Percentiles rank a stretch among this genome's conserved stretches.
Conservation (phyloP, 2,113 vertebrate genomes). For the Osmerus eperlanus region DNA sequence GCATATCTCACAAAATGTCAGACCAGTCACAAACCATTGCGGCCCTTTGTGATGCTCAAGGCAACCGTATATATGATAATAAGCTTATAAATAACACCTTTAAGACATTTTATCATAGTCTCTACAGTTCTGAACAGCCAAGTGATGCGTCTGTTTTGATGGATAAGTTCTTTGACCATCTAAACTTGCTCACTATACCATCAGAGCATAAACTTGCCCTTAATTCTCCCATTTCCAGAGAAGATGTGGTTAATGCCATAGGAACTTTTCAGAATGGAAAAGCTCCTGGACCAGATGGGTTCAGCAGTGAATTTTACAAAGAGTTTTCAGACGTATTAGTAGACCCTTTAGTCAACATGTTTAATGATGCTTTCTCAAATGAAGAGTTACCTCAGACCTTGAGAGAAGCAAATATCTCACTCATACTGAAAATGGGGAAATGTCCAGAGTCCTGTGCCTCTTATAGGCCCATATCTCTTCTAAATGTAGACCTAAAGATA, state of each 20-base stretch:
- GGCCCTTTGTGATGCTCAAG: not conserved
- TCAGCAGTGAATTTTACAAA: too few species aligned
- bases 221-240: slow-evolving; percentile 2
- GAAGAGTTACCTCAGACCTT: not conserved
- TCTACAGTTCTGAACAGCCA: too few species aligned
- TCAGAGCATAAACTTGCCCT: not conserved
- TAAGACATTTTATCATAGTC: too few species aligned
- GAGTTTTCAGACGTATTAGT: too few species aligned
- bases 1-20: not conserved
- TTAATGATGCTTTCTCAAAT: not conserved
- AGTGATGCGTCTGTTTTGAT: not conserved
- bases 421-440: slow-evolving; percentile 12
- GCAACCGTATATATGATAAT: too few species aligned
- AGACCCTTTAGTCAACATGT: not conserved
- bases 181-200: not conserved
- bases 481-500: not conserved
- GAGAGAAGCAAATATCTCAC: slow-evolving; percentile 12
- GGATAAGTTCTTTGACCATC: not conserved
- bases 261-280: not conserved
- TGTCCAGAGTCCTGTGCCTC: slow-evolving; percentile 2
- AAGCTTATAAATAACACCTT: too few species aligned
- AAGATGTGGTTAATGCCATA: not conserved
- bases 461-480: not conserved
- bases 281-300: too few species aligned
- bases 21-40: not conserved